A percentile compares a stretch with the other conserved stretches of the same genome.
phyloP scores from a whole-genome alignment of 2,797 vertebrate genomes.

The Pampus argenteus region DNA sequence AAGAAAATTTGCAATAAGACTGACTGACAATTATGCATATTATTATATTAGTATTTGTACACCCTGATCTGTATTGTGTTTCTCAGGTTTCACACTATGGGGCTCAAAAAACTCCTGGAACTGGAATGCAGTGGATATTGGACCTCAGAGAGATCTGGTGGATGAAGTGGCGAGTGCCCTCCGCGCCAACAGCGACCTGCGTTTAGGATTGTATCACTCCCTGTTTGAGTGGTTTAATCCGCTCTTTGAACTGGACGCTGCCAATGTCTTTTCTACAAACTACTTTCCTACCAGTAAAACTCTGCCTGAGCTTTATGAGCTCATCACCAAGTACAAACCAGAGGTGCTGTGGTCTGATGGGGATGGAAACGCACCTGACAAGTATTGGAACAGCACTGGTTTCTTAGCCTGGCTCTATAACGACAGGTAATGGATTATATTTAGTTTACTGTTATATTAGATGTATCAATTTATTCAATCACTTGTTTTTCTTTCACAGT shows the following conservation, averaged over 20 bases:
- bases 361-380: constrained; percentile 88
- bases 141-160: constrained; percentile 91
- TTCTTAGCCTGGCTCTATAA: constrained; percentile 99
- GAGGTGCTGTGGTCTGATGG: constrained; percentile 97
- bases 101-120: constrained; percentile 94
- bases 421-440: constrained; percentile 83
- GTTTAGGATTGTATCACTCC: constrained; percentile 95
- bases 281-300: constrained; percentile 88
- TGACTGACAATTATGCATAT: neutral
- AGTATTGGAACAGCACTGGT: constrained; percentile 97
- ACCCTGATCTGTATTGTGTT: constrained; percentile 10
- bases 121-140: constrained; percentile 94
- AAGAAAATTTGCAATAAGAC: neutral
- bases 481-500: constrained; percentile 73
- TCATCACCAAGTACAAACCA: constrained; percentile 89
- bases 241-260: constrained; percentile 86
- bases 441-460: neutral
- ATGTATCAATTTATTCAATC: neutral
- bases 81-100: constrained; percentile 94
- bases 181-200: constrained; percentile 84
- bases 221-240: constrained; percentile 98
- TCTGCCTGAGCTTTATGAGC: constrained; percentile 93
- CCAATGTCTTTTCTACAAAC: constrained; percentile 83
- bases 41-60: neutral
- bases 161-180: constrained; percentile 88